phyloP scores from a whole-genome alignment of 2,113 vertebrate species.

The Macquaria australasica region DNA sequence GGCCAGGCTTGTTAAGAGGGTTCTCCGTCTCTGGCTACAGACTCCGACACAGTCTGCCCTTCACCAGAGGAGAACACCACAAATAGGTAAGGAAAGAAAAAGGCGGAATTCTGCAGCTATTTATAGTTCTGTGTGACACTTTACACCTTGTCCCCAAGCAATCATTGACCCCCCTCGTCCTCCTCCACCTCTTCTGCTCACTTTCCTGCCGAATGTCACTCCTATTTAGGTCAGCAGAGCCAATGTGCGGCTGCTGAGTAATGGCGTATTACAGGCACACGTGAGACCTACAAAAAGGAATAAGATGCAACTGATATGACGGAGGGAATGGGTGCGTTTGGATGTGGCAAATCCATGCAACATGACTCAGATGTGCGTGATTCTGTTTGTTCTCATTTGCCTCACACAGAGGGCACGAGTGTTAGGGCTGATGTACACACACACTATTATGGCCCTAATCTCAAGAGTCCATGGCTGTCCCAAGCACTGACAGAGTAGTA shows the following conservation, averaged over 20 bases:
- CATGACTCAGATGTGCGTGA: conserved; percentile 11
- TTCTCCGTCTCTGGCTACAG: conserved; percentile 54
- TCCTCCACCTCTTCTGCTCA: conserved; percentile 65
- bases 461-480: conserved; percentile 42
- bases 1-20: conserved; percentile 71
- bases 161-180: conserved; percentile 58
- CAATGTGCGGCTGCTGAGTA: conserved; percentile 41
- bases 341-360: conserved; percentile 26
- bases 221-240: conserved; percentile 80
- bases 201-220: conserved; percentile 70
- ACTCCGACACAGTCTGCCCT: conserved; percentile 59
- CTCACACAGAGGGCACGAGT: background rate
- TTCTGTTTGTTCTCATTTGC: conserved; percentile 33
- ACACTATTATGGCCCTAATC: conserved; percentile 31
- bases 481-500: conserved; percentile 72
- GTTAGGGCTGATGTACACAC: background rate
- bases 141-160: conserved; percentile 67
- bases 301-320: conserved; percentile 47
- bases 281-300: conserved; percentile 56
- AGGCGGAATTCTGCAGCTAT: conserved; percentile 52
- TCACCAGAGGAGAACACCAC: conserved; percentile 57
- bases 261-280: conserved; percentile 49
- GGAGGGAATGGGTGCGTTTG: conserved; percentile 18
- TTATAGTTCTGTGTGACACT: conserved; percentile 62
- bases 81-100: conserved; percentile 34